Base-by-base conservation (phyloP, 2,797 vertebrate species). In the Pipistrellus kuhlii region DNA sequence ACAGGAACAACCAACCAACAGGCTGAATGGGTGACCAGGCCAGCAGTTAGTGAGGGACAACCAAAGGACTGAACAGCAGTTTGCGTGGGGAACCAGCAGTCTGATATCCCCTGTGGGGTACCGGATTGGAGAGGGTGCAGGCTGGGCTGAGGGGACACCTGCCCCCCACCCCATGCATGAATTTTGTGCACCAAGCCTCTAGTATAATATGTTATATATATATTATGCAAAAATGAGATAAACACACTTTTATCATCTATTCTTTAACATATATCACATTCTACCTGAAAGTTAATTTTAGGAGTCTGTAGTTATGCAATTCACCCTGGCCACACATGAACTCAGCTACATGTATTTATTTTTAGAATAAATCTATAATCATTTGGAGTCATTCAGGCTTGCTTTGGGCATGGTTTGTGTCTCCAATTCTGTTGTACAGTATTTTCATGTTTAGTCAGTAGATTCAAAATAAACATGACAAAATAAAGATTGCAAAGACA, bases 401-500 rank as follows among this genome's bases (percentile, higher is more conserved):
- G 44, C 25, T 66, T 84, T 77, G 77, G 9, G 8, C 46, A 68
- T 11, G 57, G 20, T 86, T 87, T 85, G 21, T 84, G 51, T 93
- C 81, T 94, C 77, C 44, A 90, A 20, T 3, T 18, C 17, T 75
- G 18, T 17, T 18, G 27, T 38, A 72, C 17, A 76, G 5, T 66
- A 82, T 62, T 38, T 18, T 8, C 25, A 57, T 64, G 69, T 51
- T 93, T 85, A 57, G 57, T 92, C 18, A 66, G 35, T 72, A 57
- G 18, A 69, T 48, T 85, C 64, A 94, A 84, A 96, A 77, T 38
- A 91, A 94, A 95, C 5, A 66, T 62, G 23, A 32, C 11, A 78
- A 30, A 27, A 53, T 30, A 35, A 35, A 87, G 25, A 85, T 6
- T 68, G 1, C 32, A 86, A 95, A 91, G 14, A 92, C 62, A 91